These are phyloP conservation scores for Andrena fulva DNA, from an alignment of 2,888 invertebrate species.

Conservation along the genomic window DNA sequence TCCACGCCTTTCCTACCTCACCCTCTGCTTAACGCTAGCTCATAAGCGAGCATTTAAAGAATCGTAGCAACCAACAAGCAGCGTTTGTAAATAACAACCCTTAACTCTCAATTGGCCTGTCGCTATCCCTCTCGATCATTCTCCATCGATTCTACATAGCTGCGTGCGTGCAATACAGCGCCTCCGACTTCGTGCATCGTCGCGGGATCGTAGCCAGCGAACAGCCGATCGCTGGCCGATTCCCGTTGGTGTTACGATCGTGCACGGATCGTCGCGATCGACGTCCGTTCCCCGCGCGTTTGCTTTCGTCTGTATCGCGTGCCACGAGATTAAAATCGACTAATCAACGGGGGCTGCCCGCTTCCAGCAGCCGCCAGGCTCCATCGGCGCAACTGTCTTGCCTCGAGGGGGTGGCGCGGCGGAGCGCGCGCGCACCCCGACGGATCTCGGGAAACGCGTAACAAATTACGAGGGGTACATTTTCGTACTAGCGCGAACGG, in stretches of 20 bases:
- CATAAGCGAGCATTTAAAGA: neutral
- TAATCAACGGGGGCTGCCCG: constrained; percentile 26
- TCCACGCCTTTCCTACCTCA: neutral
- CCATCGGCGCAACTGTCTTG: constrained; percentile 4
- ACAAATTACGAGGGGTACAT: constrained; percentile 46
- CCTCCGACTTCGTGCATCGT: neutral
- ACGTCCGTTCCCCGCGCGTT: neutral
- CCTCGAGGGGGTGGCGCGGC: neutral
- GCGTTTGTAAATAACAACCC: constrained; percentile 26
- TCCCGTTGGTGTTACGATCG: constrained; percentile 1
- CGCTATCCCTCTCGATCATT: constrained; percentile 40
- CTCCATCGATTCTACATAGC: constrained; percentile 7
- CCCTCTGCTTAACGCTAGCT: neutral
- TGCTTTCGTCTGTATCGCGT: neutral
- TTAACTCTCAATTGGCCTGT: neutral
- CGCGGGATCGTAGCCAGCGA: constrained; percentile 3
- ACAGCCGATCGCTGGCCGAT: neutral
- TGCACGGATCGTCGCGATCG: neutral
- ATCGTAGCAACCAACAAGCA: neutral
- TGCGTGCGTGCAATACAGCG: neutral
- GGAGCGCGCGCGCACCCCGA: constrained; percentile 11
- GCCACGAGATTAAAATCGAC: neutral
- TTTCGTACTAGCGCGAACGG: constrained; percentile 49
- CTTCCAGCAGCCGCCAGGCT: constrained; percentile 4
- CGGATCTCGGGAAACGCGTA: constrained; percentile 46